A percentile compares a stretch with the other conserved stretches of the same genome.
Evolutionary conservation across 2,113 vertebrate species (phyloP).

Genomic region (Formicarius rufipectus): DNA sequence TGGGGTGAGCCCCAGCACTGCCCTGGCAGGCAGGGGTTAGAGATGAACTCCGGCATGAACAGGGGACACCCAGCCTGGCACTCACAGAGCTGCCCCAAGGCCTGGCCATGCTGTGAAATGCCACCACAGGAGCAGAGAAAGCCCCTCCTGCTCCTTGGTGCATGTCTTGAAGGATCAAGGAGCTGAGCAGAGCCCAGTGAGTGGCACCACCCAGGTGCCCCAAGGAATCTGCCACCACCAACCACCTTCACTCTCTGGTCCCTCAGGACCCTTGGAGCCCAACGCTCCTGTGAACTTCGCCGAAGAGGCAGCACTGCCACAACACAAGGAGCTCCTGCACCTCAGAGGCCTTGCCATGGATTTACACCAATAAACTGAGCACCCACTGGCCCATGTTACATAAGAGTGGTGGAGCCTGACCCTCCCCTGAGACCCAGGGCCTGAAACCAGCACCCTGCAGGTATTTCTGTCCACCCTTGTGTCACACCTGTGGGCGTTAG

Average conservation of each 20-base stretch:
- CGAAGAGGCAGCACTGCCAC: not conserved
- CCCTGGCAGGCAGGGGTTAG: not conserved
- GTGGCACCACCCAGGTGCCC: not conserved
- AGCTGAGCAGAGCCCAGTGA: not conserved
- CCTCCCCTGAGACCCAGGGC: not conserved
- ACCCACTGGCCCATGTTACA: not conserved
- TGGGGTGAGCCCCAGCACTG: not conserved
- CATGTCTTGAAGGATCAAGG: too few species aligned
- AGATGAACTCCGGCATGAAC: not conserved
- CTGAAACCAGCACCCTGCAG: not conserved
- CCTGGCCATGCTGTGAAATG: not conserved
- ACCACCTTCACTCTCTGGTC: not conserved
- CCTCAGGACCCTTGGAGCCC: not conserved
- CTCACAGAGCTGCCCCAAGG: not conserved
- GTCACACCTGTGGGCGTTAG: not conserved
- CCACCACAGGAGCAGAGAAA: not conserved
- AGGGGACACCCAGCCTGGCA: not conserved
- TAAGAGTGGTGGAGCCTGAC: not conserved
- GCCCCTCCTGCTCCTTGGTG: not conserved
- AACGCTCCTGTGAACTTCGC: accelerated
- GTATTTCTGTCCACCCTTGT: not conserved
- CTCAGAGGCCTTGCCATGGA: not conserved
- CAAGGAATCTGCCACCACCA: not conserved
- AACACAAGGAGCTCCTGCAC: not conserved
- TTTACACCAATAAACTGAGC: not conserved